These are phyloP conservation scores for Pristionchus maxplancki DNA, from an alignment of 2,888 invertebrate species.

Conservation along the genomic window DNA sequence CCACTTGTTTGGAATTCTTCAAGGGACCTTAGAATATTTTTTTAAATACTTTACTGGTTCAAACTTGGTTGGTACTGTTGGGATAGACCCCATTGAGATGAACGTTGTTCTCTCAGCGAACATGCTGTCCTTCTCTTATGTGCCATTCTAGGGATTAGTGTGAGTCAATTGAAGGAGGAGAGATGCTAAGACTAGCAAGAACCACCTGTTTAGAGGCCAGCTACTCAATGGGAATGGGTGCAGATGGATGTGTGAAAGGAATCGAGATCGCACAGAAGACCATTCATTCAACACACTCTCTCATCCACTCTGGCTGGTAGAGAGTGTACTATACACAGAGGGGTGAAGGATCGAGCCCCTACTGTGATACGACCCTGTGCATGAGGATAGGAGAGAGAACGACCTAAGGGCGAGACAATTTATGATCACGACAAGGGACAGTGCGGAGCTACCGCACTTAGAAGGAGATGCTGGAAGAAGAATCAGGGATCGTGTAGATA, in stretches of 20 bases:
- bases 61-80: too few relatives aligned
- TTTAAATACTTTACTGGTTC: too few relatives aligned
- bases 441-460: not conserved
- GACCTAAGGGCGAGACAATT: not conserved
- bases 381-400: not conserved
- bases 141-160: constrained; percentile 11
- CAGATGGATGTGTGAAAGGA: constrained; percentile 34
- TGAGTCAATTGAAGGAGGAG: not conserved
- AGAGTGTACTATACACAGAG: not conserved
- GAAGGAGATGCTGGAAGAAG: not conserved
- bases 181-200: not conserved
- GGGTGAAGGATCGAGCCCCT: not conserved
- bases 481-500: not conserved
- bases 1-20: not conserved
- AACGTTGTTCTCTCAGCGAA: not conserved
- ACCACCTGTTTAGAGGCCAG: constrained; percentile 25
- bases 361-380: constrained; percentile 33
- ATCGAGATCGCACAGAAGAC: not conserved
- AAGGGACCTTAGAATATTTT: too few relatives aligned
- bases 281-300: not conserved
- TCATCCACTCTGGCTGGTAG: not conserved
- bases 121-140: not conserved
- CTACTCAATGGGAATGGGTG: constrained; percentile 5
- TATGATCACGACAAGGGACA: not conserved
- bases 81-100: too few relatives aligned